phyloP scores from a whole-genome alignment of 2,888 invertebrate species.

The Apamea sordens region DNA sequence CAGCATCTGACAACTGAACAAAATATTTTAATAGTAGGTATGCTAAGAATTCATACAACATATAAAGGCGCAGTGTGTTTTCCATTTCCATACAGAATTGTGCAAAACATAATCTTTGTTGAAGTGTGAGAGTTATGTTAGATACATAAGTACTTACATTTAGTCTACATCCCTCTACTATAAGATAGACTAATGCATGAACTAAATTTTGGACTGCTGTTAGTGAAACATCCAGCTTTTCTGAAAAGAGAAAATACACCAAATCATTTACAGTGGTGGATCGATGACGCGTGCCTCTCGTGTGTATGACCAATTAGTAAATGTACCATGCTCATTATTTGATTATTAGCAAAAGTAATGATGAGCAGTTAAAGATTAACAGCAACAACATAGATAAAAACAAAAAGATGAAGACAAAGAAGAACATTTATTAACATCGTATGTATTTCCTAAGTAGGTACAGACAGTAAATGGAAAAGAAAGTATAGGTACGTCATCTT shows the following conservation, averaged over 20 bases:
- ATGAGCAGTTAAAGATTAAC: background rate
- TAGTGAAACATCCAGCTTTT: slow-evolving; percentile 90
- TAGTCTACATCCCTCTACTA: slow-evolving; percentile 93
- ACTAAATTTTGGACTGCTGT: slow-evolving; percentile 91
- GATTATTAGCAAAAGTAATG: background rate
- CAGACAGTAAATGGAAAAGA: background rate
- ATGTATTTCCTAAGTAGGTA: background rate
- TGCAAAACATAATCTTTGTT: background rate
- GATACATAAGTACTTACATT: slow-evolving; percentile 87
- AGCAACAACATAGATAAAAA: background rate
- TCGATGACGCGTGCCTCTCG: background rate
- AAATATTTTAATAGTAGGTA: slow-evolving; percentile 7
- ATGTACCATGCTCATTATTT: background rate
- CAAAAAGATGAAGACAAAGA: background rate
- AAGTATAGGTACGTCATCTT: background rate
- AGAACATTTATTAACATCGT: background rate
- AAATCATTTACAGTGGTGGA: slow-evolving; percentile 2
- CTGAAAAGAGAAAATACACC: slow-evolving; percentile 77
- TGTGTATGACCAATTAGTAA: background rate
- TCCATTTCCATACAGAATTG: background rate
- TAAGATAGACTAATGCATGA: slow-evolving; percentile 93
- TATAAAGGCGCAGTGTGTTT: background rate
- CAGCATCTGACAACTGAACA: slow-evolving; percentile 82
- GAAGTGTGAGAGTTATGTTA: background rate
- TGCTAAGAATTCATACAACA: background rate